These are phyloP conservation scores for Darwinula stevensoni DNA, from an alignment of 2,888 invertebrate species.

Conservation along the genomic window DNA sequence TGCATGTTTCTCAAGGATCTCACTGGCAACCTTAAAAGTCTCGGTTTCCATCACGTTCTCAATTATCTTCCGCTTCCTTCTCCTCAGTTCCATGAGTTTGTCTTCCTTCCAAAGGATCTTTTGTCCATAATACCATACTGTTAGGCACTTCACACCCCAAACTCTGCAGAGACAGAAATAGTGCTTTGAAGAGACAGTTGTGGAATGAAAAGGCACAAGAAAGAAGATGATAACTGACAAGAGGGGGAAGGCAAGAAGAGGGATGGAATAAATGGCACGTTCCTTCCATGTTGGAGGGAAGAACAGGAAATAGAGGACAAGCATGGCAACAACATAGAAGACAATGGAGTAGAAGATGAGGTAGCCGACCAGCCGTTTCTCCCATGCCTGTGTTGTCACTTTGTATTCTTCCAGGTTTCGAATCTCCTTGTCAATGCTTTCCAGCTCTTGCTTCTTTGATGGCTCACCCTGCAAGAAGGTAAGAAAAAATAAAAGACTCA, in stretches of 20 bases:
- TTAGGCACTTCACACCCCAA: conserved; percentile 37
- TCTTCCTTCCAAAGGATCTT: conserved; percentile 27
- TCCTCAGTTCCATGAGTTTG: conserved; percentile 34
- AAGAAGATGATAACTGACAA: conserved; percentile 34
- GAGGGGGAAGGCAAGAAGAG: conserved; percentile 45
- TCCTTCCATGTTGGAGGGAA: conserved; percentile 42
- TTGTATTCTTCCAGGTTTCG: conserved; percentile 47
- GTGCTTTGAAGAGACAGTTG: background rate
- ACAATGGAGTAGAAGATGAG: conserved; percentile 28
- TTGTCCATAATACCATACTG: conserved; percentile 66
- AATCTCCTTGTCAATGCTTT: conserved; percentile 43
- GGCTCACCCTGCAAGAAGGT: conserved; percentile 25
- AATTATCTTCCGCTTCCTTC: conserved; percentile 58
- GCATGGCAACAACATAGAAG: conserved; percentile 29
- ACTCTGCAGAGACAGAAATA: conserved; percentile 26
- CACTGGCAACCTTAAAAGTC: conserved; percentile 78
- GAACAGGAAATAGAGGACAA: conserved; percentile 46
- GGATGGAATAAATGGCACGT: conserved; percentile 39
- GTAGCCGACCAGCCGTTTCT: conserved; percentile 48
- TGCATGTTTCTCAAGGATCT: conserved; percentile 59
- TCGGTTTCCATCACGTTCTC: conserved; percentile 93
- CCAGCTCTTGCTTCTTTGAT: conserved; percentile 25
- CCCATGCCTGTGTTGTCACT: conserved; percentile 42
- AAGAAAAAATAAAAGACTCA: too few species aligned
- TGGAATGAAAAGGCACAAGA: background rate